These are phyloP conservation scores for Pteropus alecto DNA, from an alignment of 2,113 vertebrate species.

Conservation along the genomic window DNA sequence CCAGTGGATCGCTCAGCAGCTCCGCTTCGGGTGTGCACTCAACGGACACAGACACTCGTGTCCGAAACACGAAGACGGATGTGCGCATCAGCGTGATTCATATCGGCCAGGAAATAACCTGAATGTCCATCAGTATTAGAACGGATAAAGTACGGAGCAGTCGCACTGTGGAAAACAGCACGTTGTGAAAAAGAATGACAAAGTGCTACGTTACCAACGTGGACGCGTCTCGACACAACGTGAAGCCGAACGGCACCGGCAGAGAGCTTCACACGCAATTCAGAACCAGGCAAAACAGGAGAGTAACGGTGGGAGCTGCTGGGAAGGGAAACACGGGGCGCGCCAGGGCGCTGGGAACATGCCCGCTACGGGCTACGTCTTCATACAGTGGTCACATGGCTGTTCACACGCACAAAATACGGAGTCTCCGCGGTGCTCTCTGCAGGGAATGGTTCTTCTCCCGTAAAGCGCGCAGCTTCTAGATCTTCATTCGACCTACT, in stretches of 20 bases:
- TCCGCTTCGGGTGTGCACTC: background rate
- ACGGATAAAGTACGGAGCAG: rapidly evolving
- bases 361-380: too few relatives aligned
- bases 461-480: background rate
- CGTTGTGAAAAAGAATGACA: background rate
- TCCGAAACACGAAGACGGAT: background rate
- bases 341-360: rapidly evolving
- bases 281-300: background rate
- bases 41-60: background rate
- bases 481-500: background rate
- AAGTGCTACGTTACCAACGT: background rate
- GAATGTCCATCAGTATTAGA: background rate
- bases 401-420: background rate
- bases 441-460: background rate
- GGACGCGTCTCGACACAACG: rapidly evolving
- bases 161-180: background rate
- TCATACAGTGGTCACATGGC: rapidly evolving
- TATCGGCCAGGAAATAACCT: background rate
- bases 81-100: background rate
- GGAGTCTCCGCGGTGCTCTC: background rate
- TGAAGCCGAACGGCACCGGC: background rate
- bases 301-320: rapidly evolving
- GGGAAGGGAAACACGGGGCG: rapidly evolving
- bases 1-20: background rate
- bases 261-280: rapidly evolving